phyloP scores from a whole-genome alignment of 2,888 invertebrate species.

The Odiellus spinosus region DNA sequence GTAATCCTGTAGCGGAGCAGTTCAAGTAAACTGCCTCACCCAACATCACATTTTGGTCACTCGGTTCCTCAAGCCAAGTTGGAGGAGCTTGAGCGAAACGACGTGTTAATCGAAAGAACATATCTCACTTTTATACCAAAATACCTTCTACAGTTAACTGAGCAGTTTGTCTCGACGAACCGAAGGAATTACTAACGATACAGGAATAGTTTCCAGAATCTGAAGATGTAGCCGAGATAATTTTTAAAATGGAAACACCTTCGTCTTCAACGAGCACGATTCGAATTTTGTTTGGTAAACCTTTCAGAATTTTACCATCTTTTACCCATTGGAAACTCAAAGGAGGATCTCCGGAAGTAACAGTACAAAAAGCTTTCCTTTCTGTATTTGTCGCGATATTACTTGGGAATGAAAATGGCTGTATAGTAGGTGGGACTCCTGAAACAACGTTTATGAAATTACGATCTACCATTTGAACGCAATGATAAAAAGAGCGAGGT shows the following conservation, averaged over 20 bases:
- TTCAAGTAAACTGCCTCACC: conserved; percentile 8
- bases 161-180: conserved; percentile 6
- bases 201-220: conserved; percentile 14
- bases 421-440: no score
- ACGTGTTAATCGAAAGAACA: no score
- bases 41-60: conserved; percentile 9
- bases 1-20: conserved; percentile 16
- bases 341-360: conserved; percentile 8
- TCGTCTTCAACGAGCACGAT: not conserved
- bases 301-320: conserved; percentile 2
- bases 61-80: conserved; percentile 16
- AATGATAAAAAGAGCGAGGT: no score
- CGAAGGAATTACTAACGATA: conserved; percentile 9
- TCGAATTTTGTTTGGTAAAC: not conserved
- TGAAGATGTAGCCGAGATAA: no score
- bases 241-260: no score
- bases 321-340: conserved; percentile 11
- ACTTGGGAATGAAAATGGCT: no score
- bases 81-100: conserved; percentile 13
- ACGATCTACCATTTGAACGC: no score
- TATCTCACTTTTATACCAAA: no score
- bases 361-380: conserved; percentile 6
- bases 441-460: no score
- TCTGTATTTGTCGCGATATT: no score
- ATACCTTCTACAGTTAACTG: conserved; percentile 10